phyloP scores from a whole-genome alignment of 2,888 invertebrate species.

The Polyommatus icarus region DNA sequence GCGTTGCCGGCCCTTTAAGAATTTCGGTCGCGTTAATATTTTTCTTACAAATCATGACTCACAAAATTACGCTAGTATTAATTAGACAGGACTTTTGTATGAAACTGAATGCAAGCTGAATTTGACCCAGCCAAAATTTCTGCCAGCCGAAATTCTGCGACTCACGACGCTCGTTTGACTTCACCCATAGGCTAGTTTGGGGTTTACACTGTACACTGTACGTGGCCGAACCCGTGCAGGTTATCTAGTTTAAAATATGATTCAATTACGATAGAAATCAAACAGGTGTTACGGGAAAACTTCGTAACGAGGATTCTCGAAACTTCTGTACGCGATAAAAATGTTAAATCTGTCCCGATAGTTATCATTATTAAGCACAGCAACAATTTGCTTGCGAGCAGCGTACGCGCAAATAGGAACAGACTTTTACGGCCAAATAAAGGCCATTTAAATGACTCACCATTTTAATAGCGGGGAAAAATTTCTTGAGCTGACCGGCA shows the following conservation, averaged over 20 bases:
- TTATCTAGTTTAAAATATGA: neutral
- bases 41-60: too few species aligned
- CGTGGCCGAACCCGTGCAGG: too few species aligned
- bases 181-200: too few species aligned
- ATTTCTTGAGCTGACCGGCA: conserved; percentile 63
- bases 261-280: neutral
- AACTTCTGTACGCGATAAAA: conserved; percentile 11
- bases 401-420: conserved; percentile 49
- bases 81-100: too few species aligned
- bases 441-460: conserved; percentile 69
- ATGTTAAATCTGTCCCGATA: conserved; percentile 27
- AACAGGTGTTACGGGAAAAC: neutral
- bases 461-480: conserved; percentile 60
- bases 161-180: too few species aligned
- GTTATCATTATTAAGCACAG: conserved; percentile 33
- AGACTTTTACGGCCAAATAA: conserved; percentile 64
- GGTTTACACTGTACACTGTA: too few species aligned
- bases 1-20: too few species aligned
- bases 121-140: too few species aligned
- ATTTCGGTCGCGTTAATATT: too few species aligned
- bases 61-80: too few species aligned
- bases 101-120: too few species aligned
- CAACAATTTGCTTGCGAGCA: conserved; percentile 36
- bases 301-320: neutral
- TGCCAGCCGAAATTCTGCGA: too few species aligned